phyloP scores from a whole-genome alignment of 1,140 invertebrate genomes.

The Armadillidium nasatum region DNA sequence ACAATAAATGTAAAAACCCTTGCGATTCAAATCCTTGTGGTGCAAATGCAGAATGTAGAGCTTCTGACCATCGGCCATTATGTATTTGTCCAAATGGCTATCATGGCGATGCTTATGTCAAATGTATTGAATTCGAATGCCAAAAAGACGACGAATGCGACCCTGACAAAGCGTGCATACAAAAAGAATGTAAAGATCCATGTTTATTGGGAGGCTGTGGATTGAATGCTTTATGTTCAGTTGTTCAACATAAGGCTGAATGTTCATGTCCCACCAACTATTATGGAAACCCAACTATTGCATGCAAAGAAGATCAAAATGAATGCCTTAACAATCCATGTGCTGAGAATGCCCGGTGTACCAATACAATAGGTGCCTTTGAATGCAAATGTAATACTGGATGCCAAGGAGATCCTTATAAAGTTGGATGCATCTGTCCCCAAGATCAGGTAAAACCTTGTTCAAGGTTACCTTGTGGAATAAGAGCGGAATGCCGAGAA shows the following conservation, averaged over 20 bases:
- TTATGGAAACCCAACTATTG: slow-evolving; percentile 71
- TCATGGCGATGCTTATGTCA: slow-evolving; percentile 46
- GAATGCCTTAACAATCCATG: slow-evolving; percentile 67
- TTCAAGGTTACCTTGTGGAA: slow-evolving; percentile 67
- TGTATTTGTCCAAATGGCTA: slow-evolving; percentile 62
- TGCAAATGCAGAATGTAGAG: slow-evolving; percentile 48
- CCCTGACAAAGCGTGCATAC: slow-evolving; percentile 67
- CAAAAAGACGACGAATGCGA: slow-evolving; percentile 70
- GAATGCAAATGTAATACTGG: slow-evolving; percentile 72
- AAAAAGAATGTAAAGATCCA: slow-evolving; percentile 71
- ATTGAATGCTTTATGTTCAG: slow-evolving; percentile 76
- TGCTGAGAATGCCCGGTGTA: slow-evolving; percentile 74
- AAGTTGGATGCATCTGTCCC: slow-evolving; percentile 67
- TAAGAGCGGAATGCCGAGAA: slow-evolving; percentile 68
- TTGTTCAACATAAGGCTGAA: slow-evolving; percentile 65
- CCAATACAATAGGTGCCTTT: slow-evolving; percentile 62
- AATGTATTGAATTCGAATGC: slow-evolving; percentile 64
- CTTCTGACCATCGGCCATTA: slow-evolving; percentile 59
- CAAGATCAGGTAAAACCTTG: slow-evolving; percentile 60
- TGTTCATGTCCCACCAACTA: slow-evolving; percentile 81
- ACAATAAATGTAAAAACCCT: slow-evolving; percentile 68
- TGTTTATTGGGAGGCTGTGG: slow-evolving; percentile 73
- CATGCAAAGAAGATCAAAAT: slow-evolving; percentile 67
- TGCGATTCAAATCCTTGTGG: slow-evolving; percentile 58
- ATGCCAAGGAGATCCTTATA: slow-evolving; percentile 73